Percentiles rank a stretch among this genome's conserved stretches.
These are phyloP conservation scores for Boloria euphrosyne DNA, from an alignment of 2,888 invertebrate genomes.

Conservation along the genomic window DNA sequence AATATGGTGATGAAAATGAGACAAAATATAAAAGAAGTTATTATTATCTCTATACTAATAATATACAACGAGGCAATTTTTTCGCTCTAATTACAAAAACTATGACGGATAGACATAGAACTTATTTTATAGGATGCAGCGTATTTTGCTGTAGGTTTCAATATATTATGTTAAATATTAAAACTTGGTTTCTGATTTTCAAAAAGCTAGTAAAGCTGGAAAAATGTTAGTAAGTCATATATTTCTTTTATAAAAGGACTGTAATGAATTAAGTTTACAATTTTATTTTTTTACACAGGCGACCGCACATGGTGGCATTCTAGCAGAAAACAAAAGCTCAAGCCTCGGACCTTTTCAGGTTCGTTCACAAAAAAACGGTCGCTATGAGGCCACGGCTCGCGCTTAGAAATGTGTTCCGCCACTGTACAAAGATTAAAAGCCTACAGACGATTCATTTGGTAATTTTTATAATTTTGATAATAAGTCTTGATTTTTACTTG, in stretches of 20 bases:
- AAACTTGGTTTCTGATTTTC: too few species aligned
- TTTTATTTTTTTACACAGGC: slow-evolving; percentile 25
- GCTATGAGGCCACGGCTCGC: slow-evolving; percentile 58
- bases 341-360: slow-evolving; percentile 69
- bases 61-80: too few species aligned
- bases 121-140: too few species aligned
- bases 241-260: not conserved
- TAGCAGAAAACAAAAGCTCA: slow-evolving; percentile 68
- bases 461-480: not conserved
- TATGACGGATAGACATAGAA: too few species aligned
- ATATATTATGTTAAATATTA: too few species aligned
- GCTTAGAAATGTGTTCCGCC: slow-evolving; percentile 49
- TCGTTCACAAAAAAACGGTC: slow-evolving; percentile 68
- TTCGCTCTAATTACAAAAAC: too few species aligned
- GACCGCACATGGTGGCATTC: slow-evolving; percentile 48
- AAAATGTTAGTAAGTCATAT: too few species aligned
- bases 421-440: slow-evolving; percentile 51
- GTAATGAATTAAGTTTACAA: not conserved
- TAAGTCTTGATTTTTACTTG: not conserved
- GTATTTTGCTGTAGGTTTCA: too few species aligned
- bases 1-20: too few species aligned
- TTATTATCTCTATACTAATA: too few species aligned
- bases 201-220: too few species aligned
- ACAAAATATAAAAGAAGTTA: too few species aligned
- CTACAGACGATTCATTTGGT: not conserved